Percentiles rank a stretch among this genome's conserved stretches.
These are phyloP conservation scores for Eunapius fragilis DNA, from an alignment of 37 sponge, comb jelly and placozoan species.

Conservation along the genomic window DNA sequence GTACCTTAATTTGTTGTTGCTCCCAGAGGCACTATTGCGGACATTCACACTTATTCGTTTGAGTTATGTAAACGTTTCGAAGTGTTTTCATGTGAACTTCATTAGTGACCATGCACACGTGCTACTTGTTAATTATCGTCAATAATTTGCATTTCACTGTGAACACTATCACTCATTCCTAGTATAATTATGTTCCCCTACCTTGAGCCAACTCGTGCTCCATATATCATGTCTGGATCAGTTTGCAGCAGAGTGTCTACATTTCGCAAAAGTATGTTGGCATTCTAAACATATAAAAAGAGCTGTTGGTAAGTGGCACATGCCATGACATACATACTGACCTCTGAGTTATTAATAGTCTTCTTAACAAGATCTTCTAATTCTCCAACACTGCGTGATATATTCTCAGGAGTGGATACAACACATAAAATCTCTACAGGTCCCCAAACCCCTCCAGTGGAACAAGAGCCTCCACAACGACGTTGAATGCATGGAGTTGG, in stretches of 20 bases:
- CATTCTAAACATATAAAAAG: not conserved
- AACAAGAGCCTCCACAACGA: not conserved
- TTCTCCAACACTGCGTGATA: not conserved
- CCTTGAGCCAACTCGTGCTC: not conserved
- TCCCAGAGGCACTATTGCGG: too few species aligned
- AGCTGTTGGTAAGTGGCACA: not conserved
- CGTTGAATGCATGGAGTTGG: not conserved
- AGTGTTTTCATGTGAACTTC: too few species aligned
- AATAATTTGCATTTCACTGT: too few species aligned
- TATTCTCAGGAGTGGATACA: not conserved
- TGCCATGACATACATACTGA: not conserved
- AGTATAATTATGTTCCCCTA: not conserved
- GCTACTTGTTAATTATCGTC: too few species aligned
- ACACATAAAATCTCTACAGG: not conserved
- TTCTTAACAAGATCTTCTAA: not conserved
- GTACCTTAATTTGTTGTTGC: too few species aligned
- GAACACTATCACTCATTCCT: too few species aligned
- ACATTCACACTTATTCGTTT: too few species aligned
- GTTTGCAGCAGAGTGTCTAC: not conserved
- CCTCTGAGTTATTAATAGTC: not conserved
- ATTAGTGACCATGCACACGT: too few species aligned
- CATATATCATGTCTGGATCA: not conserved
- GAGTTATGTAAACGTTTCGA: too few species aligned
- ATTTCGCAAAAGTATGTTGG: not conserved
- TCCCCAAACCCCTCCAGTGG: not conserved